These are phyloP conservation scores for Apaloderma vittatum DNA, from an alignment of 2,113 vertebrate genomes.

Conservation along the genomic window DNA sequence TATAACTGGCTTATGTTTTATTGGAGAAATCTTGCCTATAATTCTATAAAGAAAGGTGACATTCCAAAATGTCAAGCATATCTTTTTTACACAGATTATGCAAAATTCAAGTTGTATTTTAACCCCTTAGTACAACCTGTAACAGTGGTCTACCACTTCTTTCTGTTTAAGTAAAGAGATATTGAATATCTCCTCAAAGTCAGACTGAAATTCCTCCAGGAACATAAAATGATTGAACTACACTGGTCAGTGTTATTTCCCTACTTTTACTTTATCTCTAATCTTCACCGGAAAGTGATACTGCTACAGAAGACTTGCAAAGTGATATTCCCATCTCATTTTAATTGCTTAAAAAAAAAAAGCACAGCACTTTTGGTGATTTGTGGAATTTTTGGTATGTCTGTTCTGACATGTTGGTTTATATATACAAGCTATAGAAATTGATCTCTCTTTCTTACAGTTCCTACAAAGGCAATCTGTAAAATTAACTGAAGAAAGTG, in stretches of 20 bases:
- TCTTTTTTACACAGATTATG: constrained; percentile 91
- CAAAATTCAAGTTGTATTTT: constrained; percentile 88
- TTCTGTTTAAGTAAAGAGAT: constrained; percentile 83
- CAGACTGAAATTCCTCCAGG: constrained; percentile 77
- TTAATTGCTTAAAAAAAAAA: constrained; percentile 53
- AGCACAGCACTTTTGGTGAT: constrained; percentile 83
- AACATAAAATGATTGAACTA: constrained; percentile 66
- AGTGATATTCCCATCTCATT: constrained; percentile 74
- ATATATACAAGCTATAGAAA: constrained; percentile 61
- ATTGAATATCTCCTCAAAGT: constrained; percentile 80
- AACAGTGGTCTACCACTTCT: constrained; percentile 86
- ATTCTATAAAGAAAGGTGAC: constrained; percentile 89
- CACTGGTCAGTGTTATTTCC: constrained; percentile 75
- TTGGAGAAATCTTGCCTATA: constrained; percentile 89
- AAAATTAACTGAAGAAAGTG: constrained; percentile 65
- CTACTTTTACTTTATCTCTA: constrained; percentile 73
- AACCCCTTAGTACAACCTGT: constrained; percentile 86
- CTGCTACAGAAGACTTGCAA: constrained; percentile 74
- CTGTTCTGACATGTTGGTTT: constrained; percentile 77
- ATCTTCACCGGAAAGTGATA: constrained; percentile 65
- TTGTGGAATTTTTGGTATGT: constrained; percentile 72
- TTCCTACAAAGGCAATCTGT: constrained; percentile 62
- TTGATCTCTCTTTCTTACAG: constrained; percentile 68
- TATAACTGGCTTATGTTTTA: constrained; percentile 90
- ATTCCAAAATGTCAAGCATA: constrained; percentile 89